Evolutionary conservation across 2,797 vertebrate species (phyloP), one percentile per base, ranked within the genome.

Genomic region (Crenuchus spilurus): DNA sequence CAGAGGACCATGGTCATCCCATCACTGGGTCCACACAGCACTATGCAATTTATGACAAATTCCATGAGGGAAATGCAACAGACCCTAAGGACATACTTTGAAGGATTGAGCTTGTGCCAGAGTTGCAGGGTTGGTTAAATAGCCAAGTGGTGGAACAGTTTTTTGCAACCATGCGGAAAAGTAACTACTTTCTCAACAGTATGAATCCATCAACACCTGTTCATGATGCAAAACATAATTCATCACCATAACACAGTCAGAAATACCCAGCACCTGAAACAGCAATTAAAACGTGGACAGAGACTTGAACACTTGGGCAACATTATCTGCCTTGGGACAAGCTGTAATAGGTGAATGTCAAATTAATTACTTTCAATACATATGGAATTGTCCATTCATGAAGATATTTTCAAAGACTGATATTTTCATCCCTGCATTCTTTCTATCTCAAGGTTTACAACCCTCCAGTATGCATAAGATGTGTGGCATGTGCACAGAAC

Each of bases 181-280:
- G 55, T n/a, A 80, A 61, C 26, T 74, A 71, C 30, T 84, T 70
- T 13, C 18, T 75, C 0, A 79, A 77, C 31, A 69, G 57, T 26
- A 48, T 68, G 75, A 3, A 30, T 44, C 61, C 80, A 24, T 72
- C 73, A 49, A 66, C 75, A 16, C 63, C 5, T 63, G 1, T 76
- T 84, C 52, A 11, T 82, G 6, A 76, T 79, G 70, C 41, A 57
- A 31, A 80, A 66, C 42, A 49, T 82, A 4, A 48, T 78, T 2
- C 52, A 80, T 6, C 77, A 52, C 44, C 54, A 41, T 7, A 84
- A 84, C 28, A 67, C 44, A 18, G n/a, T 2, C 4, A 41, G 22
- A 5, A 78, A 78, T n/a, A n/a, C n/a, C n/a, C 20, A 18, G 1
- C 6, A 14, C 18, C 48, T 70, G 30, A 42, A 2, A 18, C 65